Evolutionary conservation across 2,113 vertebrate species (phyloP), one percentile per base, ranked within the genome.

Genomic region (Oxygymnocypris stewartii): DNA sequence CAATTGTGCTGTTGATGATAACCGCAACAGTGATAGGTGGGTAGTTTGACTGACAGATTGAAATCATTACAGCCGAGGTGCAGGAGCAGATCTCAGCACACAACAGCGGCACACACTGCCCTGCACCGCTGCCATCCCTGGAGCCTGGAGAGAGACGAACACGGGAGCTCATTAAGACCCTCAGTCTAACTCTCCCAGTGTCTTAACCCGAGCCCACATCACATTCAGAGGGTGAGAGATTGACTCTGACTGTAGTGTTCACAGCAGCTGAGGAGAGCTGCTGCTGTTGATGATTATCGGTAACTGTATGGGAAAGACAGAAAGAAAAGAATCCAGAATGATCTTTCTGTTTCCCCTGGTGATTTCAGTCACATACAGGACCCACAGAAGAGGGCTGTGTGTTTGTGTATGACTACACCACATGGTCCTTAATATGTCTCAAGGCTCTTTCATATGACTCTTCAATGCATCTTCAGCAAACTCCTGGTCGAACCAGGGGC

Each of bases 151-250:
- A 74, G 69, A 84, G 67, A 74, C 47, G 82, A 84, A 74, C 82
- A 84, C 49, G 67, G 82, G 65, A 84, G 69, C 82, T 84, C 82
- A 84, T 84, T 84, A 84, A 84, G 82, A 74, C 69, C 82, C 82
- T 84, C 82, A 73, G 82, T 84, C 44, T 73, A 35, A 4, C 67
- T 54, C 44, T 54, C 11, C 4, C 67, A 18, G 82, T 74, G 61
- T 49, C 80, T 69, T 44, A 82, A 69, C 82, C 69, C 47, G 12
- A 74, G 78, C 13, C 47, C 31, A n/a, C 82, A 84, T 84, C 69
- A 74, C 20, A 57, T 74, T 84, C 69, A 74, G 82, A 74, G 69
- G 16, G 42, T 51, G 81, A n/a, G 31, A 54, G 82, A 74, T 74
- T 37, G 49, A 74, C 44, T 84, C 31, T 10, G 67, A 84, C 67